Base-by-base conservation (phyloP, 2,797 vertebrate genomes). In the Muscicapa comitata region DNA sequence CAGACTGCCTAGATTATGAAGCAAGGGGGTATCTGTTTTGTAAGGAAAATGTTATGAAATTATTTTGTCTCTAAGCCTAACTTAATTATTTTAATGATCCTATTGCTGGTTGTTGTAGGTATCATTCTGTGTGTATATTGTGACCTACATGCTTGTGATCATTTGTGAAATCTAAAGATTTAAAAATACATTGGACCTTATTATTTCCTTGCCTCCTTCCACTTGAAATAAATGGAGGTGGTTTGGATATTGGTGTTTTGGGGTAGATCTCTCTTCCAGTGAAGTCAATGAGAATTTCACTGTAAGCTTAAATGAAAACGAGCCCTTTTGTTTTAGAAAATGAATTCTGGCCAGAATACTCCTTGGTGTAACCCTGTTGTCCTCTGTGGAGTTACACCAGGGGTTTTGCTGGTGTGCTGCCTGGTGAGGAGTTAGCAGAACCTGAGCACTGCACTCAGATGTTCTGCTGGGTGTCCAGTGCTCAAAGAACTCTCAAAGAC, bases 51-150 rank as follows among this genome's bases (percentile, higher is more conserved):
- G 76, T 91, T 96, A 94, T n/a, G 73, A 95, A 96, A 95, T 90
- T 8, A 90, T 94, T 96, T 95, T 95, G 62, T 96, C 95, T 95
- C 76, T 95, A 96, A 94, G 95, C 94, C 84, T 96, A 72, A 57
- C 90, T 94, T 94, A 90, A 95, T 94, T 95, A 95, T 94, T 96
- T 92, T 96, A 96, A 96, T 90, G 86, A 95, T 93, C 90, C 96
- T 87, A 50, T 74, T 96, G 91, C 86, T 93, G 77, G 91, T 71
- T 95, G 91, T 93, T 1, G 14, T 95, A 90, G 90, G 94, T 97
- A 93, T 88, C 31, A 9, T 90, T 93, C 82, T 92, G 51, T 95
- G 93, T 94, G 58, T 65, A 61, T 81, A 75, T 90, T 88, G 85
- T 96, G 95, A 97, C 93, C 88, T 91, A 88, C 70, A 78, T 94